These are phyloP conservation scores for Palythoa caribaeorum DNA, from an alignment of 92 coral and sea anemone species.

Conservation along the genomic window DNA sequence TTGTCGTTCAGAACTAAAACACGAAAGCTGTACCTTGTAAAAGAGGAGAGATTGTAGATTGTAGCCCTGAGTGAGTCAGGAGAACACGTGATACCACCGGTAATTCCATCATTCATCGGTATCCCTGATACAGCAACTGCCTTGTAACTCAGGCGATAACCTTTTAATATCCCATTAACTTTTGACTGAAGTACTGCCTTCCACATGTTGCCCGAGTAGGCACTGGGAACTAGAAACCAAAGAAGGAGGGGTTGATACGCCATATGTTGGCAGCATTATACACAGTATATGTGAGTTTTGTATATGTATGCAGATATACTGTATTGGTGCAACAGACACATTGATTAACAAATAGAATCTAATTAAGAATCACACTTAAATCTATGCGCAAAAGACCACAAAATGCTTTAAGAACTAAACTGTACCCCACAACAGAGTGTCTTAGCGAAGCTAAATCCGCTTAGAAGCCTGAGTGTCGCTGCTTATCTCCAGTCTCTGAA, in stretches of 20 bases:
- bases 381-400: too few relatives aligned
- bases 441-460: too few relatives aligned
- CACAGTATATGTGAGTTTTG: too few relatives aligned
- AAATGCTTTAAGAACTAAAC: too few relatives aligned
- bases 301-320: too few relatives aligned
- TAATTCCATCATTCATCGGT: background rate
- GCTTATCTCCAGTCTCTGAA: too few relatives aligned
- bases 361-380: too few relatives aligned
- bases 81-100: background rate
- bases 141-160: conserved; percentile 16
- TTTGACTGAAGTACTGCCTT: background rate
- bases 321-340: too few relatives aligned
- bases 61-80: background rate
- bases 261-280: too few relatives aligned
- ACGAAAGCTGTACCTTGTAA: conserved; percentile 24
- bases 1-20: background rate
- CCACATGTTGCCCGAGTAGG: background rate
- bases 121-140: conserved; percentile 4
- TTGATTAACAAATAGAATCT: too few relatives aligned
- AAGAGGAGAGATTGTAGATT: conserved; percentile 11
- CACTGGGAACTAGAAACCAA: conserved; percentile 23
- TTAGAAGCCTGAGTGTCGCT: too few relatives aligned
- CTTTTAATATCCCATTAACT: conserved; percentile 2
- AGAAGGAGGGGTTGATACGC: background rate
- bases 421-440: too few relatives aligned